Base-by-base conservation (phyloP, 2,113 vertebrate species). In the Pluvialis apricaria region DNA sequence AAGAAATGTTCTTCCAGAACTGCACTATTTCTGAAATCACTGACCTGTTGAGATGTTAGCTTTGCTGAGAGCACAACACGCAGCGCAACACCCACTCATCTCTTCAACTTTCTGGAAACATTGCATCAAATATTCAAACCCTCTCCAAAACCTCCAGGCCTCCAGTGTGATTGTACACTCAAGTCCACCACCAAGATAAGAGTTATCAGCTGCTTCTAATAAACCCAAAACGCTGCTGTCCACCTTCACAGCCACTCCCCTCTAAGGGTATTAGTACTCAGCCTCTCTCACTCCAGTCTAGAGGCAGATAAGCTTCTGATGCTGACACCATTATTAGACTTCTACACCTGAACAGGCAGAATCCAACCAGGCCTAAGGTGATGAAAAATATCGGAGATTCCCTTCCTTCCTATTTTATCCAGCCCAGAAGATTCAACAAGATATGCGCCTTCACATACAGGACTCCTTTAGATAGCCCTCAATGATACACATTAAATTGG, bases 41-140 rank as follows among this genome's bases (percentile, higher is more conserved):
- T 92, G 92, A 78, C 80, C 58, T 79, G 77, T 85, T 86, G 77
- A 94, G 92, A 89, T 72, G 73, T 73, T 89, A 90, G 81, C 78
- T 92, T 92, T 92, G 70, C 86, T 72, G 69, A 92, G 65, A 42
- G 58, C 40, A 92, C 61, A 94, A 76, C 36, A 79, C 21, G 61
- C 45, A 79, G 69, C 49, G 52, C 66, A 69, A 93, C 83, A 91
- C 68, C 72, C 61, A 91, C 45, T 89, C 75, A 38, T 69, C 69
- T 84, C 78, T 89, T 82, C 20, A 72, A 45, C 42, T 89, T 92
- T 92, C 66, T 79, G 66, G 55, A 92, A 94, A 51, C 49, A 25
- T 25, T 14, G 49, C 49, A 51, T 51, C 49, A 51, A 51, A 51
- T 51, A 51, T 25, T 24, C 49, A 51, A 51, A 25, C 49, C 49